A percentile compares a stretch with the other conserved stretches of the same genome.
Conservation (phyloP, 2,888 invertebrate genomes). For the Acleris sparsana region DNA sequence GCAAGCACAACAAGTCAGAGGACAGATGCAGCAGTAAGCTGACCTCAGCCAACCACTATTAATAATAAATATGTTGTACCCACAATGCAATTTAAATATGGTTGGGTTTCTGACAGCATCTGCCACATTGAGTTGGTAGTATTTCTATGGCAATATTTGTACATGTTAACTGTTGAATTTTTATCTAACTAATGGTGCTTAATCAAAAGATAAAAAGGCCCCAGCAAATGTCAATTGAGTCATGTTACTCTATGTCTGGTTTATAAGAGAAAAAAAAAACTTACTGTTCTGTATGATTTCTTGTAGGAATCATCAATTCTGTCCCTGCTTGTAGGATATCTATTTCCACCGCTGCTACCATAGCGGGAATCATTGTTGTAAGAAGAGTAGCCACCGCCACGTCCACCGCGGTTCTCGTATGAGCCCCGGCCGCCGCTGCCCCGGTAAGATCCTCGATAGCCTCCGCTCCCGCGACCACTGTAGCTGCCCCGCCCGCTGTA, state of each 20-base stretch:
- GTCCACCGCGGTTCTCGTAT: slow-evolving; percentile 71
- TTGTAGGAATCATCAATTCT: slow-evolving; percentile 77
- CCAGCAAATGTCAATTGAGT: no score
- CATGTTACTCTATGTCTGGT: not conserved
- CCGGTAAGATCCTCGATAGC: slow-evolving; percentile 71
- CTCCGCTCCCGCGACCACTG: slow-evolving; percentile 59
- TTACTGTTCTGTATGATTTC: slow-evolving; percentile 77
- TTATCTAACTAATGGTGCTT: no score
- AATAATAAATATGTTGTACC: no score
- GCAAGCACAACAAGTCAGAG: no score
- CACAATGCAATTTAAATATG: no score
- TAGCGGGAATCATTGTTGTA: slow-evolving; percentile 74
- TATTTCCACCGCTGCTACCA: slow-evolving; percentile 62
- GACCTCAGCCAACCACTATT: no score
- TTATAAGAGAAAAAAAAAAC: slow-evolving; percentile 40
- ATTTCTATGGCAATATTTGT: no score
- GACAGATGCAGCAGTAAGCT: no score
- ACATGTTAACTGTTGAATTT: no score
- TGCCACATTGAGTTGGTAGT: no score
- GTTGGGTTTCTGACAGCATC: no score
- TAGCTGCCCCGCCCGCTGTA: slow-evolving; percentile 64
- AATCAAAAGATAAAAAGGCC: no score
- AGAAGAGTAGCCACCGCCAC: slow-evolving; percentile 70
- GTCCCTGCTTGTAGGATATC: slow-evolving; percentile 68
- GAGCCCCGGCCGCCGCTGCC: slow-evolving; percentile 67